Evolutionary conservation across 1,140 invertebrate genomes (phyloP), one percentile per base, ranked within the genome.

Genomic region (Lanistes nyassanus): DNA sequence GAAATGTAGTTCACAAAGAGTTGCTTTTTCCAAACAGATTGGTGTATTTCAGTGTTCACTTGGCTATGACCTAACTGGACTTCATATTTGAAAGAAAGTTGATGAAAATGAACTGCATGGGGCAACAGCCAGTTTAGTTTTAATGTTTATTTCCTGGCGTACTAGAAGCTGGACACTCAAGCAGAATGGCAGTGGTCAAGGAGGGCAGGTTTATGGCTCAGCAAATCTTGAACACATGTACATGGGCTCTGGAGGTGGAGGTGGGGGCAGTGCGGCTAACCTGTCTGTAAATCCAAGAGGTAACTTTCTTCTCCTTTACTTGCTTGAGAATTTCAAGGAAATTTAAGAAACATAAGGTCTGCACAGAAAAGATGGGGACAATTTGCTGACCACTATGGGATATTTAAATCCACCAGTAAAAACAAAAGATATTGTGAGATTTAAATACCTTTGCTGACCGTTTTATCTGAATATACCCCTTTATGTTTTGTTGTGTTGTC

Each of bases 241-340:
- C 53, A 65, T 82, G 72, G 82, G 84, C 3, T 85, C 84, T 6
- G 84, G 84, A 9, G 84, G 84, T 9, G 84, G 84, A 16, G 82
- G 82, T 78, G 84, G 84, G 5, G 84, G 84, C 16, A 82, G 80
- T 74, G 79, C 81, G 6, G 70, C 71, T 26, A 79, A 82, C 62
- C 64, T 81, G 0, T 75, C 77, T 0, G 29, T 56, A 19, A 82
- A 73, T 64, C 82, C 83, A 3, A 23, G 11, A 69, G 81, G 82
- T 84, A 72, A 74, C 5, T n/a, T 47, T 19, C 51, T 37, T n/a
- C n/a, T n/a, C n/a, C 47, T 31, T 26, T 11, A 2, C 2, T 2
- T 31, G 51, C 16, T 26, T 31, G 69, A 71, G 26, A 56, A 34
- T 31, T 3, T 23, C 26, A 36, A 34, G 26, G 26, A 26, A 34